Evolutionary conservation across 2,888 invertebrate species (phyloP).

Genomic region (Calameuta pallipes): DNA sequence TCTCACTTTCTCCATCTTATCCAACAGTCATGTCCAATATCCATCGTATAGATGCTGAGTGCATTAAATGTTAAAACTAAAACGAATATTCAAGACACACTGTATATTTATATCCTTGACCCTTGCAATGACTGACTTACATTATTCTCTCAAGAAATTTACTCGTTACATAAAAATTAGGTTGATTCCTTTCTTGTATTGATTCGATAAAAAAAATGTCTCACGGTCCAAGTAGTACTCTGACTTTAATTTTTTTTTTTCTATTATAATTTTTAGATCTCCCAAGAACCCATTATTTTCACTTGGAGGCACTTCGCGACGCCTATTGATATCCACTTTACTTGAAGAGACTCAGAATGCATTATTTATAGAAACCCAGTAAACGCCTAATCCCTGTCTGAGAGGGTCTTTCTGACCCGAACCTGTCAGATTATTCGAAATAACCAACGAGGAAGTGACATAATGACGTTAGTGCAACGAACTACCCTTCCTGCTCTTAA

Average conservation of each 20-base stretch:
- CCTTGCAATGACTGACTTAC: neutral
- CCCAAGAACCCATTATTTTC: neutral
- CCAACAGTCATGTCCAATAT: neutral
- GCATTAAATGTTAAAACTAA: neutral
- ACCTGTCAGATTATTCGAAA: constrained; percentile 1
- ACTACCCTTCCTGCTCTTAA: neutral
- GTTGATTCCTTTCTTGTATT: neutral
- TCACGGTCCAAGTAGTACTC: neutral
- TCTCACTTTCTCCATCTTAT: neutral
- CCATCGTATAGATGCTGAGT: neutral
- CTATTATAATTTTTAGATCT: neutral
- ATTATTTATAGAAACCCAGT: constrained; percentile 58
- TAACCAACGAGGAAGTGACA: neutral
- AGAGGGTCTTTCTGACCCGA: constrained; percentile 41
- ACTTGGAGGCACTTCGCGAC: constrained; percentile 3
- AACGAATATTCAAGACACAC: neutral
- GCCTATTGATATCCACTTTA: constrained; percentile 14
- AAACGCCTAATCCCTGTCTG: constrained; percentile 56
- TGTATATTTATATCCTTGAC: neutral
- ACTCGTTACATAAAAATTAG: too few relatives aligned
- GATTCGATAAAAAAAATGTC: neutral
- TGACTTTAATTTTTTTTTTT: neutral
- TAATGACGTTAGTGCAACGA: neutral
- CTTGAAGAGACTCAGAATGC: constrained; percentile 37
- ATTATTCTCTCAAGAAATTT: neutral